Evolutionary conservation across 1,140 invertebrate species (phyloP), one percentile per base, ranked within the genome.

Genomic region (Lutraria rhynchaena): DNA sequence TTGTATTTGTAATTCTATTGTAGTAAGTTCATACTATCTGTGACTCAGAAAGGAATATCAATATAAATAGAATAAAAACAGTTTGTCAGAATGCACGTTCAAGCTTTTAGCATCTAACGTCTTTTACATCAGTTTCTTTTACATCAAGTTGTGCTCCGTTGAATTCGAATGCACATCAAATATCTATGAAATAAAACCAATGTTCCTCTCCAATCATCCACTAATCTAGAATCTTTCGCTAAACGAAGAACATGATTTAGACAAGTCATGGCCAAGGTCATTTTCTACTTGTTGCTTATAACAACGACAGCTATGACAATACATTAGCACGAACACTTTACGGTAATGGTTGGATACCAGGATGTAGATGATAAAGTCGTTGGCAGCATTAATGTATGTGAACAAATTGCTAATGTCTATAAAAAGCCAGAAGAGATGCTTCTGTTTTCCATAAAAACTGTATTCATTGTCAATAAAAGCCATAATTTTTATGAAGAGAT

Each of bases 361-460:
- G 17, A 63, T 27, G 29, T 77, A 77, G 22, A 77, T 77, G 44
- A 65, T 17, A 29, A 58, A 65, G 31, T 77, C 74, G 22, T 77
- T 77, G 11, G 74, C 74, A n/a, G 74, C 74, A 37, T 77, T 77
- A 29, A 77, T 77, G 29, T 77, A 77, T 5, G 58, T 44, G 35
- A 77, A 77, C 0, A 77, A 44, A 55, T 77, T 77, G 19, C 74
- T 77, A 15, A 77, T 53, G 29, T 77, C 74, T 1, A 65, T 77
- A 15, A 77, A 63, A n/a, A 63, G 31, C 74, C 74, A 77, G 44
- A 77, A 77, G 1, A 57, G 24, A 13, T 65, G 19, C 44, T 77
- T 77, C 37, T 77, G 53, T 19, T 65, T 63, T 2, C 74, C 74
- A 35, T 77, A 58, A 29, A 77, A 77, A 31, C 74, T 77, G 57